phyloP scores from a whole-genome alignment of 2,797 vertebrate genomes.

The Clamator glandarius region DNA sequence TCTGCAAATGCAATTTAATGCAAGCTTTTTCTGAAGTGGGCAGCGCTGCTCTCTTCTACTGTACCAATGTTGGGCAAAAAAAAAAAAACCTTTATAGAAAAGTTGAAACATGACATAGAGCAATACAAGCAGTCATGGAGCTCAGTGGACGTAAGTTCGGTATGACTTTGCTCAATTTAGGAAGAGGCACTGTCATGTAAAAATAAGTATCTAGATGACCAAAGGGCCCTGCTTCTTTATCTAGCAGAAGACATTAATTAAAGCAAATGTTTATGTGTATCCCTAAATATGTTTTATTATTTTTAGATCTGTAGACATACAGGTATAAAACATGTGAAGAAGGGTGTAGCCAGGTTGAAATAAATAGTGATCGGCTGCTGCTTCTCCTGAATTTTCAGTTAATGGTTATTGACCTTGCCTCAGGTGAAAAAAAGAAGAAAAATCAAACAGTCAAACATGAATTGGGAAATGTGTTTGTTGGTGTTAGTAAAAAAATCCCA shows the following conservation, averaged over 20 bases:
- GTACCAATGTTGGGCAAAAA: neutral
- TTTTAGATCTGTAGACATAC: neutral
- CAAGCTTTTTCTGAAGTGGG: neutral
- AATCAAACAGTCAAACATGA: neutral
- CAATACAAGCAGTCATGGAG: neutral
- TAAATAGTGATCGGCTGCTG: neutral
- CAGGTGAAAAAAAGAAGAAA: neutral
- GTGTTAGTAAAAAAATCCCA: neutral
- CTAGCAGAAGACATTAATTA: neutral
- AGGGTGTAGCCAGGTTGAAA: neutral
- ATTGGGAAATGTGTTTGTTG: neutral
- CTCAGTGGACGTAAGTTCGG: neutral
- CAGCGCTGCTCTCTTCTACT: neutral
- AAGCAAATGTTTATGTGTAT: neutral
- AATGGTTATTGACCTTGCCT: neutral
- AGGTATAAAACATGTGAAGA: neutral
- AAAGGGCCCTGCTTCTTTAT: neutral
- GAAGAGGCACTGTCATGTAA: neutral
- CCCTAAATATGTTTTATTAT: neutral
- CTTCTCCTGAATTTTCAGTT: neutral
- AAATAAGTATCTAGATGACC: neutral
- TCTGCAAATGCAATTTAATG: neutral
- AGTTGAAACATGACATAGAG: neutral
- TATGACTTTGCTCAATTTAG: neutral
- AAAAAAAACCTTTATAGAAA: neutral